Percentiles rank a stretch among this genome's conserved stretches.
These are phyloP conservation scores for Spongia lamella DNA, from an alignment of 37 sponge, comb jelly and placozoan genomes.

Conservation along the genomic window DNA sequence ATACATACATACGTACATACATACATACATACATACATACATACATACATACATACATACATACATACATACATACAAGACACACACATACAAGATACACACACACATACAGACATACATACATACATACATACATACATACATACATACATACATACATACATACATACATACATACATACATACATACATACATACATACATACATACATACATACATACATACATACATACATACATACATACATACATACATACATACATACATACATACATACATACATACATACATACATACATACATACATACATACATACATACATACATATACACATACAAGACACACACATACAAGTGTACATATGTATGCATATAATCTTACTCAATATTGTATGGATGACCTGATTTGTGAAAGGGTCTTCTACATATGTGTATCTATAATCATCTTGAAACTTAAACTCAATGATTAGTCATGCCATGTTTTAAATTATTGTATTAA, in stretches of 20 bases:
- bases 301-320: not conserved
- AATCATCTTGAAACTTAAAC: too few relatives aligned
- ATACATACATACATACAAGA: constrained; percentile 22
- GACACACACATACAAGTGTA: not conserved
- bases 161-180: not conserved
- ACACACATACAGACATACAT: constrained; percentile 20
- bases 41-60: constrained; percentile 16
- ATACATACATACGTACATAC: not conserved
- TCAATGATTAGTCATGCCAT: too few relatives aligned
- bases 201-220: not conserved
- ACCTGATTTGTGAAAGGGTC: too few relatives aligned
- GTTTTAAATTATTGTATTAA: too few relatives aligned
- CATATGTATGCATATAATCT: too few relatives aligned
- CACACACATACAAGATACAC: too few relatives aligned
- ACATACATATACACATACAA: not conserved
- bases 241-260: not conserved
- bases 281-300: constrained; percentile 12
- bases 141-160: constrained; percentile 23
- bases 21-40: constrained; percentile 10
- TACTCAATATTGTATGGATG: too few relatives aligned
- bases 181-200: not conserved
- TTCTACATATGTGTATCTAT: too few relatives aligned
- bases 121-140: constrained; percentile 16
- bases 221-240: constrained; percentile 3
- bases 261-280: constrained; percentile 3